phyloP scores from a whole-genome alignment of 2,113 vertebrate species.

The Cynopterus brachyotis region DNA sequence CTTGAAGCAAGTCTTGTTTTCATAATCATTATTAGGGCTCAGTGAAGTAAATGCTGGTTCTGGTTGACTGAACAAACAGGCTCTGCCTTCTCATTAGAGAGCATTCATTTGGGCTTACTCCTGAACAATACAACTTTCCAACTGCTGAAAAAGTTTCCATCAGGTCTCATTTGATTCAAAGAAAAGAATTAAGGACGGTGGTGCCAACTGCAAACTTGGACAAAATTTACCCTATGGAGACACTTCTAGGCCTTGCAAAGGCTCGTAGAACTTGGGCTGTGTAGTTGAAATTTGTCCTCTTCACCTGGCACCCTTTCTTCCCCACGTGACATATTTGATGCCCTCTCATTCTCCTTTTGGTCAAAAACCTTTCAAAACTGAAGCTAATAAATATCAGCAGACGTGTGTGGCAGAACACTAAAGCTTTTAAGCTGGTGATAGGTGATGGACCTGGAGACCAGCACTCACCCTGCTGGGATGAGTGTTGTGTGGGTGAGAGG shows the following conservation, averaged over 20 bases:
- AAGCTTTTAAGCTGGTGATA: neutral
- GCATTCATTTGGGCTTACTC: neutral
- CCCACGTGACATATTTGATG: fast-evolving
- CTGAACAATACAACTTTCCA: neutral
- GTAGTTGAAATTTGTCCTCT: neutral
- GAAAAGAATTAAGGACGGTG: neutral
- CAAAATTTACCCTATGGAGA: neutral
- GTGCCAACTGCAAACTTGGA: neutral
- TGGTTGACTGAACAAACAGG: neutral
- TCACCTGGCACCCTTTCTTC: neutral
- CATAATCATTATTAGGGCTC: neutral
- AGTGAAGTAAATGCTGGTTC: neutral
- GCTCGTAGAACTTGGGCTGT: neutral
- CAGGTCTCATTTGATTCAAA: neutral
- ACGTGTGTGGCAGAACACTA: neutral
- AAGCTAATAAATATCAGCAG: neutral
- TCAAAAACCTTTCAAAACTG: neutral
- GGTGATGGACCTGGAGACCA: too few species aligned
- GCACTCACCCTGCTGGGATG: neutral
- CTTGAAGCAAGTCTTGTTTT: neutral
- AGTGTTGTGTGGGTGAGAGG: neutral
- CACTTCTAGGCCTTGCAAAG: neutral
- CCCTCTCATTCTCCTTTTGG: neutral
- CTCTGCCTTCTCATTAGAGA: neutral
- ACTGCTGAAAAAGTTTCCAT: neutral